phyloP scores from a whole-genome alignment of 2,113 vertebrate genomes.

The Spermophilus dauricus region DNA sequence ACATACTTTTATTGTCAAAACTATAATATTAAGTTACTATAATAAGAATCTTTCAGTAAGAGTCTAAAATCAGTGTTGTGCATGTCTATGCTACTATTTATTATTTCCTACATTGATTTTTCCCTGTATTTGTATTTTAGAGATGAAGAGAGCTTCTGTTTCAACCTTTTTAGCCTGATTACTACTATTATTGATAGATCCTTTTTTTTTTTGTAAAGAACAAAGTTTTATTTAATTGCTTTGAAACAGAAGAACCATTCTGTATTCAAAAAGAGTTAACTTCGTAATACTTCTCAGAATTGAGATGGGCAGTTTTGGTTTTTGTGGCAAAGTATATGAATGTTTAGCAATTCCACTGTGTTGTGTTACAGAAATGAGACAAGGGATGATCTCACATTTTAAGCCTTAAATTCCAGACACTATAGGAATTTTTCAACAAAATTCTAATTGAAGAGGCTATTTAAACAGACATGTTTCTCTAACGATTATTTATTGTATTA shows the following conservation, averaged over 20 bases:
- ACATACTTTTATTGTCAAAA: not conserved
- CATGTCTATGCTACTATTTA: not conserved
- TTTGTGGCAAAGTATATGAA: not conserved
- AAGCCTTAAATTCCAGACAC: not conserved
- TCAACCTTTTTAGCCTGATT: not conserved
- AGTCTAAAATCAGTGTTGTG: not conserved
- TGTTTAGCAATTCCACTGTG: not conserved
- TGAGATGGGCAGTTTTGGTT: not conserved
- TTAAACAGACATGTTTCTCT: not conserved
- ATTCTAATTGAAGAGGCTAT: not conserved
- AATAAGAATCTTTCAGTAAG: not conserved
- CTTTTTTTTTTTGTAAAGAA: not conserved
- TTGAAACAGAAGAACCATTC: not conserved
- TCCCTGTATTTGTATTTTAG: constrained; percentile 9
- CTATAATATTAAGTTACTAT: not conserved
- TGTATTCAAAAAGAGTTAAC: not conserved
- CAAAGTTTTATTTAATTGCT: not conserved
- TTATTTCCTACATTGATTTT: not conserved
- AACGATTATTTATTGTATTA: constrained; percentile 47
- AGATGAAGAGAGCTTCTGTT: not conserved
- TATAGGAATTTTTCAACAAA: not conserved
- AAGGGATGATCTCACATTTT: not conserved
- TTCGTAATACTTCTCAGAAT: not conserved
- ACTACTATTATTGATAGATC: not conserved
- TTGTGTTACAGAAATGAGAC: not conserved